Evolutionary conservation across 2,888 invertebrate species (phyloP).

Genomic region (Scaeva pyrastri): DNA sequence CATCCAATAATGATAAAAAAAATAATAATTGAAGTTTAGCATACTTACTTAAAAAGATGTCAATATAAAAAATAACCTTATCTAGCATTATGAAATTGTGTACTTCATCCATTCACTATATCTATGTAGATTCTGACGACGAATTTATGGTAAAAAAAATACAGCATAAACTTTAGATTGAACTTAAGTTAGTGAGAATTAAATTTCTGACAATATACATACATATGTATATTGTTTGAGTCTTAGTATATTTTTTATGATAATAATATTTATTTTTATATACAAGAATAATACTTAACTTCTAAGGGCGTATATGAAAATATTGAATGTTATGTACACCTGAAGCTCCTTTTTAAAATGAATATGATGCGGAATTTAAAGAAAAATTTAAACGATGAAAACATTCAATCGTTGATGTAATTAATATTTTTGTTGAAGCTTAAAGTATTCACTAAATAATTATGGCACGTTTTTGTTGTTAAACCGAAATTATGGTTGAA

Average conservation of each 20-base stretch:
- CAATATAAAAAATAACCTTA: background rate
- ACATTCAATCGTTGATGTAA: too few relatives aligned
- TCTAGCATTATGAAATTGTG: background rate
- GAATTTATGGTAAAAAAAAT: background rate
- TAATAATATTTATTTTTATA: background rate
- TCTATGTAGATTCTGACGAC: background rate
- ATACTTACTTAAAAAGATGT: background rate
- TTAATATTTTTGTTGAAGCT: too few relatives aligned
- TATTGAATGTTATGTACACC: slow-evolving; percentile 6
- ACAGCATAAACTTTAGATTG: background rate
- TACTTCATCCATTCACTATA: background rate
- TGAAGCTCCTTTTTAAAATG: slow-evolving; percentile 12
- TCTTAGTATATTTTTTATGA: background rate
- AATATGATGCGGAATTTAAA: slow-evolving; percentile 16
- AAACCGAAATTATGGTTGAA: too few relatives aligned
- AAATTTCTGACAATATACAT: background rate
- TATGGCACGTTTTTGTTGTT: slow-evolving; percentile 9
- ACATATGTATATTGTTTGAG: background rate
- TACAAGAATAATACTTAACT: slow-evolving; percentile 2
- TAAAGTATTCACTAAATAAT: background rate
- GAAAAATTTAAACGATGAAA: background rate
- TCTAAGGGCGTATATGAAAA: background rate
- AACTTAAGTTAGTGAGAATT: background rate
- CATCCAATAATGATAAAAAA: background rate
- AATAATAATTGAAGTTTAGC: background rate